phyloP scores from a whole-genome alignment of 2,888 invertebrate species.

The Leucoma salicis region DNA sequence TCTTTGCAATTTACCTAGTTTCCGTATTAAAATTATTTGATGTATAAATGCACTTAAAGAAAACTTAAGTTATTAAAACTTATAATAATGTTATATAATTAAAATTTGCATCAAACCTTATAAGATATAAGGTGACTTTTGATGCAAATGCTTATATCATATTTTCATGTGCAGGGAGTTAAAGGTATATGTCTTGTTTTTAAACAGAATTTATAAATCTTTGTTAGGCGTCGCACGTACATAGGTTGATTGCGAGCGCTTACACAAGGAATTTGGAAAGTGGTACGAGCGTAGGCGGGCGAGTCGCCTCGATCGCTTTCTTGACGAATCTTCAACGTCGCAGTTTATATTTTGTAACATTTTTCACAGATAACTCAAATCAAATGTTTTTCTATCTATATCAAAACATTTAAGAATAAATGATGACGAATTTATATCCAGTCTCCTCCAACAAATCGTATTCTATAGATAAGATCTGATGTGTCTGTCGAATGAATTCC shows the following conservation, averaged over 20 bases:
- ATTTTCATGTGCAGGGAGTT: too few relatives aligned
- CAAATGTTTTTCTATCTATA: slow-evolving; percentile 39
- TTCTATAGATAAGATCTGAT: background rate
- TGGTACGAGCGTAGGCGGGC: slow-evolving; percentile 78
- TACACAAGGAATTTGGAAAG: slow-evolving; percentile 80
- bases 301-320: slow-evolving; percentile 63
- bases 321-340: slow-evolving; percentile 75
- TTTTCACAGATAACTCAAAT: slow-evolving; percentile 49
- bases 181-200: too few relatives aligned
- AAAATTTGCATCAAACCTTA: too few relatives aligned
- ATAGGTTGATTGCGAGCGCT: slow-evolving; percentile 74
- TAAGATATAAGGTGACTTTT: too few relatives aligned
- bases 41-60: too few relatives aligned
- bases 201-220: slow-evolving; percentile 48
- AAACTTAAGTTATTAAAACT: too few relatives aligned
- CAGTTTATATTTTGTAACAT: slow-evolving; percentile 71
- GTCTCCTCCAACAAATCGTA: background rate
- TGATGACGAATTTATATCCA: slow-evolving; percentile 14
- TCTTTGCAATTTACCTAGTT: too few relatives aligned
- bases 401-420: slow-evolving; percentile 16
- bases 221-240: slow-evolving; percentile 56
- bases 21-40: too few relatives aligned
- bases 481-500: slow-evolving; percentile 1
- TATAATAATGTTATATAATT: too few relatives aligned
- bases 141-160: too few relatives aligned